Percentiles rank a stretch among this genome's conserved stretches.
phyloP scores from a whole-genome alignment of 92 coral and sea anemone species.

The Zoanthus sansibaricus region DNA sequence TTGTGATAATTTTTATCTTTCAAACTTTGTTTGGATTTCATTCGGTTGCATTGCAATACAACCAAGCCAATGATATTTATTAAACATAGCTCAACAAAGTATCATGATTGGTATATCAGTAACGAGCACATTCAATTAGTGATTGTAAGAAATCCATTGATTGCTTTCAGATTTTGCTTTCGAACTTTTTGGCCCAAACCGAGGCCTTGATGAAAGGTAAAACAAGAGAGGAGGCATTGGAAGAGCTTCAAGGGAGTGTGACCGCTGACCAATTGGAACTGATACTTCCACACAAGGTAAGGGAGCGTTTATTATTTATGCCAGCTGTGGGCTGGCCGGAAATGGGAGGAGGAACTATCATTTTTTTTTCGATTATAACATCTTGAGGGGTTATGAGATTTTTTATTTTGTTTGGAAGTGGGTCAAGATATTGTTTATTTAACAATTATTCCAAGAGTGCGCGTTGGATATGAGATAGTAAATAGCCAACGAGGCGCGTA shows the following conservation, averaged over 20 bases:
- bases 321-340: not conserved
- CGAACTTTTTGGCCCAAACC: constrained; percentile 96
- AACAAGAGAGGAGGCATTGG: constrained; percentile 79
- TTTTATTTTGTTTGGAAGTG: not conserved
- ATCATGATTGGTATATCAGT: too few relatives aligned
- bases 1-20: too few relatives aligned
- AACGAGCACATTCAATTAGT: too few relatives aligned
- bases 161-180: constrained; percentile 78
- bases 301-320: not conserved
- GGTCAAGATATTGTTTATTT: not conserved
- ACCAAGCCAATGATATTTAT: too few relatives aligned
- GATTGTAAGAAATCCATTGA: too few relatives aligned
- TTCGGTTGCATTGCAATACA: too few relatives aligned
- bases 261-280: constrained; percentile 74
- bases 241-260: constrained; percentile 78
- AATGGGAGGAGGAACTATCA: not conserved
- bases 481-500: too few relatives aligned
- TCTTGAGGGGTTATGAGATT: constrained; percentile 3
- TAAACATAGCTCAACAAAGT: too few relatives aligned
- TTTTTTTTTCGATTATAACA: not conserved
- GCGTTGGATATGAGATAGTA: too few relatives aligned
- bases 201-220: constrained; percentile 99
- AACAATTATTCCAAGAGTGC: too few relatives aligned
- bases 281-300: constrained; percentile 90
- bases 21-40: too few relatives aligned